These are phyloP conservation scores for Neolamprologus falcicula DNA, from an alignment of 2,113 vertebrate species.

Conservation along the genomic window DNA sequence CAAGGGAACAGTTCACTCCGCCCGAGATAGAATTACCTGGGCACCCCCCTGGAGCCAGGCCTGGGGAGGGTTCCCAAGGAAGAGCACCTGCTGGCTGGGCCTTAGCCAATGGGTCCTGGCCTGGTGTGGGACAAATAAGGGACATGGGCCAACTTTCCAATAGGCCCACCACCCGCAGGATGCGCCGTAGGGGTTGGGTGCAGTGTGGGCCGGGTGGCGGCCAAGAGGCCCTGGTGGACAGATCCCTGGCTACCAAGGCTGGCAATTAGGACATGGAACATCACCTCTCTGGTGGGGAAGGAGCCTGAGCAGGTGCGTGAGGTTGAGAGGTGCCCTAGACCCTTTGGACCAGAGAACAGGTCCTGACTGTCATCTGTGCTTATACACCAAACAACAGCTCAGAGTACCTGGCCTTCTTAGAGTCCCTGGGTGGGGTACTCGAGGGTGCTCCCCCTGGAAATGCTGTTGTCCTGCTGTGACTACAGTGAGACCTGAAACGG, in stretches of 20 bases:
- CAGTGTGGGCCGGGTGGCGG: not conserved
- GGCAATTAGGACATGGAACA: not conserved
- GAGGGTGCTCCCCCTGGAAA: not conserved
- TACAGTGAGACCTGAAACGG: not conserved
- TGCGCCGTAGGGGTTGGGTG: rapidly evolving
- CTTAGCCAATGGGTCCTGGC: not conserved
- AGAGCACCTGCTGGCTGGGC: not conserved
- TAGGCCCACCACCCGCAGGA: not conserved
- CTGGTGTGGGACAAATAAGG: not conserved
- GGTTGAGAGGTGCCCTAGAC: not conserved
- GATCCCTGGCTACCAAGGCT: not conserved
- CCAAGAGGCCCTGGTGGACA: not conserved
- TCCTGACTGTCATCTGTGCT: not conserved
- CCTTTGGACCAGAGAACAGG: rapidly evolving
- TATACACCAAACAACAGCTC: rapidly evolving
- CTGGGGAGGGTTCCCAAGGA: not conserved
- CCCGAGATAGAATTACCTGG: not conserved
- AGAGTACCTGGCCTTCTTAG: not conserved
- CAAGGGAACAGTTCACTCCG: not conserved
- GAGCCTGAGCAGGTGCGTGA: not conserved
- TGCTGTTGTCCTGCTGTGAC: not conserved
- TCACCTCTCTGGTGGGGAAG: not conserved
- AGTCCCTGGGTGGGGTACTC: not conserved
- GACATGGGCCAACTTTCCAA: not conserved
- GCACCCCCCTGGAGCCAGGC: not conserved